Evolutionary conservation across 2,888 invertebrate species (phyloP).

Genomic region (Tiliacea citrago): DNA sequence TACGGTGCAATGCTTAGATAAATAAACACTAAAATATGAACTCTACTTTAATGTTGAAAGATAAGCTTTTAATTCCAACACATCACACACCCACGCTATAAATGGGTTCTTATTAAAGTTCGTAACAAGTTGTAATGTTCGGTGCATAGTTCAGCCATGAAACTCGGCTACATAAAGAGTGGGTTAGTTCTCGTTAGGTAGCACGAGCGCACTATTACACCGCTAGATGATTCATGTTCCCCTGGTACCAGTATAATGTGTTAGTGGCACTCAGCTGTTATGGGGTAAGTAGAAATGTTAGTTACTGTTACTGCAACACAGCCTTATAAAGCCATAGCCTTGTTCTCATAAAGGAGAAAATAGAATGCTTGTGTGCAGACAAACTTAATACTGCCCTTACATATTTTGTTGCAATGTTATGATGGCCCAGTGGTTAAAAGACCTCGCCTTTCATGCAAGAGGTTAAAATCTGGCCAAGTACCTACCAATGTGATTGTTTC

Average conservation of each 20-base stretch:
- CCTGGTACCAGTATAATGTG: constrained; percentile 41
- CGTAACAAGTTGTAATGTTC: constrained; percentile 38
- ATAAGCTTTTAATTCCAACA: constrained; percentile 31
- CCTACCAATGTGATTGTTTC: background rate
- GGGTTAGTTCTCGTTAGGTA: constrained; percentile 60
- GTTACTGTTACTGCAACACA: constrained; percentile 31
- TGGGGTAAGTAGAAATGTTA: constrained; percentile 45
- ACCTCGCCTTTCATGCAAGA: background rate
- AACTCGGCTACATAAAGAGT: constrained; percentile 56
- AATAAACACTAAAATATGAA: constrained; percentile 8
- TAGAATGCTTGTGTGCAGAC: constrained; percentile 4
- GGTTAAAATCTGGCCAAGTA: background rate
- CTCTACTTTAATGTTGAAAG: constrained; percentile 9
- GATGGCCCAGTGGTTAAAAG: background rate
- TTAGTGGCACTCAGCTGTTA: constrained; percentile 49
- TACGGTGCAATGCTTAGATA: background rate
- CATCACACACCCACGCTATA: constrained; percentile 9
- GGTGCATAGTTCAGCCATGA: constrained; percentile 54
- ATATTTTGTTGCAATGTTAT: background rate
- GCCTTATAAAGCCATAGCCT: background rate
- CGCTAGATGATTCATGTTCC: constrained; percentile 58
- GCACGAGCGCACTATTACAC: constrained; percentile 58
- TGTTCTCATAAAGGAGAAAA: background rate
- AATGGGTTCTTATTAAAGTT: constrained; percentile 43
- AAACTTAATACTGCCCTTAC: background rate